A percentile compares a stretch with the other conserved stretches of the same genome.
phyloP scores from a whole-genome alignment of 1,140 invertebrate genomes.

The Maconellicoccus hirsutus region DNA sequence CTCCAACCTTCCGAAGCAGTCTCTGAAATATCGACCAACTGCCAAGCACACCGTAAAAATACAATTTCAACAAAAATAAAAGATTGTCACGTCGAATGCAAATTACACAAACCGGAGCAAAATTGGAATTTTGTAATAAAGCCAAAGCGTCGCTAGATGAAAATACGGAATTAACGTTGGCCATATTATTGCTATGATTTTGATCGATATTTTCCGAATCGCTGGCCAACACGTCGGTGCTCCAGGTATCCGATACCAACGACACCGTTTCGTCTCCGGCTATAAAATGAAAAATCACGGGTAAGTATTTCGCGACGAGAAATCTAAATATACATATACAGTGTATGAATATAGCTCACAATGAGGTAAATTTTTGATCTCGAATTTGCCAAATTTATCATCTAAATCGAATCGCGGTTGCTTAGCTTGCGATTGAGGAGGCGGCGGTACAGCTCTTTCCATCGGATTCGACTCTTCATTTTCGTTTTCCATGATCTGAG shows the following conservation, averaged over 20 bases:
- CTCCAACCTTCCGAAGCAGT: slow-evolving; percentile 95
- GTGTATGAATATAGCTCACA: slow-evolving; percentile 37
- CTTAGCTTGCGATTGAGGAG: slow-evolving; percentile 42
- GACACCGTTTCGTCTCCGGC: slow-evolving; percentile 77
- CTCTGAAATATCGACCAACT: slow-evolving; percentile 62
- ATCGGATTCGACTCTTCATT: slow-evolving; percentile 40
- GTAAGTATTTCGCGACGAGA: background rate
- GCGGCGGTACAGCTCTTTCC: slow-evolving; percentile 28
- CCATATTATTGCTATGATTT: background rate
- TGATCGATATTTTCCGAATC: slow-evolving; percentile 81
- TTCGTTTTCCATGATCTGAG: slow-evolving; percentile 74
- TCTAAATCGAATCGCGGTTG: slow-evolving; percentile 84
- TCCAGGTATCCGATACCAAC: slow-evolving; percentile 94
- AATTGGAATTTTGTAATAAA: background rate
- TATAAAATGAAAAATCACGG: background rate
- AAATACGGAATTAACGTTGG: background rate
- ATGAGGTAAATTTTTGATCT: slow-evolving; percentile 77
- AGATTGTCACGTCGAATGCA: too few species aligned
- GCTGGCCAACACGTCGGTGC: slow-evolving; percentile 87
- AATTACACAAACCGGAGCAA: background rate
- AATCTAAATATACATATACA: background rate
- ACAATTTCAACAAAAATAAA: too few species aligned
- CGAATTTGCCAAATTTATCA: slow-evolving; percentile 98
- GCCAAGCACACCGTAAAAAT: slow-evolving; percentile 26
- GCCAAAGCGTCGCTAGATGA: slow-evolving; percentile 10